phyloP scores from a whole-genome alignment of 2,113 vertebrate species.

The Anas platyrhynchos region DNA sequence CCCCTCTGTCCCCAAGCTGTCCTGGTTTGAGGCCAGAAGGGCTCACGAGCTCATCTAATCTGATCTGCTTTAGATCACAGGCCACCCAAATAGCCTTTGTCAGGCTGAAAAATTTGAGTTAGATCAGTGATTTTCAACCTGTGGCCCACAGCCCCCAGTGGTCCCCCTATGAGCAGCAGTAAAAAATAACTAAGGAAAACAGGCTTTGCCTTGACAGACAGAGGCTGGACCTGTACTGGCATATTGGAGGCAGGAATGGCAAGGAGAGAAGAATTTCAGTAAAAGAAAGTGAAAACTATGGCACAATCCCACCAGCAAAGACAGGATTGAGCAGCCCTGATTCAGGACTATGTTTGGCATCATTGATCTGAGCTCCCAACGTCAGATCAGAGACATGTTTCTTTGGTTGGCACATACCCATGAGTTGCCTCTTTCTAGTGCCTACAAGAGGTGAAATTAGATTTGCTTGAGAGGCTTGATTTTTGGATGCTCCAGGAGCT shows the following conservation, averaged over 20 bases:
- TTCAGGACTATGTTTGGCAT: not conserved
- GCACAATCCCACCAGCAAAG: accelerated
- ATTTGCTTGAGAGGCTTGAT: not conserved
- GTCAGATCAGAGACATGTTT: not conserved
- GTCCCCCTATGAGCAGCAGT: not conserved
- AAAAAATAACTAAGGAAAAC: not conserved
- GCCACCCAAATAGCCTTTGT: constrained; percentile 53
- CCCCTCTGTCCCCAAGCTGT: not conserved
- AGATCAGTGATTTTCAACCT: not conserved
- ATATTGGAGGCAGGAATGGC: accelerated
- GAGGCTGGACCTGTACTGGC: not conserved
- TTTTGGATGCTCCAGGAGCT: not conserved
- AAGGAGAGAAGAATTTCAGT: not conserved
- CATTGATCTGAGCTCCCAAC: accelerated
- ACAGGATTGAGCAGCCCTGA: not conserved
- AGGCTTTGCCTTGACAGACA: accelerated
- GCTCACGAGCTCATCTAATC: not conserved
- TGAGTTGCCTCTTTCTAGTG: accelerated
- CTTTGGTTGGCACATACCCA: not conserved
- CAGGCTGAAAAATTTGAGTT: not conserved
- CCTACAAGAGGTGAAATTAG: accelerated
- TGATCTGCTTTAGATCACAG: not conserved
- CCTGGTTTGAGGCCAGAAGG: constrained; percentile 18
- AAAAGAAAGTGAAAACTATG: not conserved
- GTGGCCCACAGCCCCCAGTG: not conserved